phyloP scores from a whole-genome alignment of 2,797 vertebrate genomes.

The Pantherophis alleghaniensis region DNA sequence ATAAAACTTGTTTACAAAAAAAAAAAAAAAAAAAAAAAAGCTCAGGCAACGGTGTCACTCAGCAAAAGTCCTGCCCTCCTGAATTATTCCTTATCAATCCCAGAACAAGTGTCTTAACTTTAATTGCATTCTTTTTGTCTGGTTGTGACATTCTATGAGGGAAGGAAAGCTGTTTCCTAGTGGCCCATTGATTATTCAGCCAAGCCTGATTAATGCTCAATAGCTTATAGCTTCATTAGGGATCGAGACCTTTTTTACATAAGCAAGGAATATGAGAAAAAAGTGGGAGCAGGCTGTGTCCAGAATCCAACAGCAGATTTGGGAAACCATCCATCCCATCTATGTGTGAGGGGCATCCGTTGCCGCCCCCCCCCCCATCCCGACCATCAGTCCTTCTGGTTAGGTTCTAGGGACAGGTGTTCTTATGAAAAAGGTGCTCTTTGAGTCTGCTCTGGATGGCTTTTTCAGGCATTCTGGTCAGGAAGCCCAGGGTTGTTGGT shows the following conservation, averaged over 20 bases:
- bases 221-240: background rate
- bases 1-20: too few relatives aligned
- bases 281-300: background rate
- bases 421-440: background rate
- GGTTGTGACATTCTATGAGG: background rate
- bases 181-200: background rate
- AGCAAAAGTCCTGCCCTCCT: background rate
- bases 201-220: background rate
- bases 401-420: too few relatives aligned
- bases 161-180: background rate
- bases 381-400: background rate
- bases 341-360: background rate
- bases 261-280: background rate
- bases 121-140: background rate
- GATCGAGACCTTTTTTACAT: background rate
- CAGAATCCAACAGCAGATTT: background rate
- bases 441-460: background rate
- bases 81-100: background rate
- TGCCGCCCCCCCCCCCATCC: background rate
- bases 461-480: background rate
- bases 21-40: background rate
- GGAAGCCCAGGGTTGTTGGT: background rate
- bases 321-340: too few relatives aligned
- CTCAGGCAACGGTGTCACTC: too few relatives aligned
- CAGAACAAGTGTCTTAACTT: background rate